Evolutionary conservation across 2,888 invertebrate species (phyloP).

Genomic region (Pseudococcus viburni): DNA sequence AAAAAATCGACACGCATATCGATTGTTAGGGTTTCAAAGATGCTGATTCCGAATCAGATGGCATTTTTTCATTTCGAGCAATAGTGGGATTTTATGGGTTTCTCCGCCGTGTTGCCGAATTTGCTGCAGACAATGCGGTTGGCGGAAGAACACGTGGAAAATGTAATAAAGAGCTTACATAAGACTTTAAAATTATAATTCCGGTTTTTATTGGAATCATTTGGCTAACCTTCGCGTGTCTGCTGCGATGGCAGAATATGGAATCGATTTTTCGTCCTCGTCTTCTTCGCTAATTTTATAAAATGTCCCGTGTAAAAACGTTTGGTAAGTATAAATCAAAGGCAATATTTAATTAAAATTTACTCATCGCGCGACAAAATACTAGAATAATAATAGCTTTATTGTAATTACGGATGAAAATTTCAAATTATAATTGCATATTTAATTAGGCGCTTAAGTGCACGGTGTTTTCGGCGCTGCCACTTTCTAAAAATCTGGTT

Average conservation of each 20-base stretch:
- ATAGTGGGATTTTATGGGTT: not conserved
- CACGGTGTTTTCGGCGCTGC: not conserved
- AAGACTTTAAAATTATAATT: slow-evolving; percentile 12
- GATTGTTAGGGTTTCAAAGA: not conserved
- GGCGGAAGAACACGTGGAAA: slow-evolving; percentile 22
- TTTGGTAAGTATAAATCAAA: not conserved
- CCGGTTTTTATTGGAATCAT: not conserved
- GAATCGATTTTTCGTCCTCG: slow-evolving; percentile 11
- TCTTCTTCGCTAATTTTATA: not conserved
- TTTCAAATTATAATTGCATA: slow-evolving; percentile 2
- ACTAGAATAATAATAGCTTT: slow-evolving; percentile 31
- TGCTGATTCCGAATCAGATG: not conserved
- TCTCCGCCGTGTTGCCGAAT: not conserved
- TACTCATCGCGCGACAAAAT: not conserved
- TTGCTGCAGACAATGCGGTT: not conserved
- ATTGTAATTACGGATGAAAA: not conserved
- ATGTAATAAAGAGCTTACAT: not conserved
- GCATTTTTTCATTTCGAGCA: not conserved
- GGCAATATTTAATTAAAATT: not conserved
- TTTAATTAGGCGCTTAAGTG: slow-evolving; percentile 35
- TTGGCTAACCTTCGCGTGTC: slow-evolving; percentile 38
- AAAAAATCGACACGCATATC: not conserved
- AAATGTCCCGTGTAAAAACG: too few species aligned
- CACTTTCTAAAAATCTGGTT: slow-evolving; percentile 45
- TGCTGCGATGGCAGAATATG: not conserved